phyloP scores from a whole-genome alignment of 1,140 invertebrate species.

The Magallana gigas region DNA sequence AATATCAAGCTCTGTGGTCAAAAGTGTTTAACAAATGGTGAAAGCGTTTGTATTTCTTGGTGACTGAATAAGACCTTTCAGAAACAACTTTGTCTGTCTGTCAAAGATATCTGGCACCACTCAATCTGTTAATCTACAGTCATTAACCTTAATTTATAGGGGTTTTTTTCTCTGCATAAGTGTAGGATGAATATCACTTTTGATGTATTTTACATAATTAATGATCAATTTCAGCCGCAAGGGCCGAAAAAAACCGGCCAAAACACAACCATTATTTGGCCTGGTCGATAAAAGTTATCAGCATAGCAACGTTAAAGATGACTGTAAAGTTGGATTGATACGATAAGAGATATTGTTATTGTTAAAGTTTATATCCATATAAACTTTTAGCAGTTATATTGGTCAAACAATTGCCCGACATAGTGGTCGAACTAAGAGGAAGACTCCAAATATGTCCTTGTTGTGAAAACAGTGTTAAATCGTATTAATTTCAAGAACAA shows the following conservation, averaged over 20 bases:
- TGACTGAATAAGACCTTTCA: no score
- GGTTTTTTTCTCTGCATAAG: no score
- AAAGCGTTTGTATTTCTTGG: no score
- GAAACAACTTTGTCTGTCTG: no score
- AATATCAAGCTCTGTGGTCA: no score
- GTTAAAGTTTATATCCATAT: background rate
- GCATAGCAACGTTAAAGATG: background rate
- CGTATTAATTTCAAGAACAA: slow-evolving; percentile 34
- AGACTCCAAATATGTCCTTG: background rate
- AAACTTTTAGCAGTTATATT: background rate
- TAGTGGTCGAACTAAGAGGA: background rate
- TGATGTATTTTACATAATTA: background rate
- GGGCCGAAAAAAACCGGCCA: background rate
- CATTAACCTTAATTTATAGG: no score
- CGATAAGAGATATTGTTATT: background rate
- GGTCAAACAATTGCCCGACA: background rate
- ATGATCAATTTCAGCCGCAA: background rate
- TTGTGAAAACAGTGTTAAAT: slow-evolving; percentile 24
- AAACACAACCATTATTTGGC: background rate
- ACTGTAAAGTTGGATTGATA: no score
- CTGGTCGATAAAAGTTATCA: background rate
- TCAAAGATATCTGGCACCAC: no score
- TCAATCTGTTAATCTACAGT: no score
- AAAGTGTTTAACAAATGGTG: no score
- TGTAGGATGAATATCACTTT: no score